Conservation (phyloP, 2,113 vertebrate genomes). For the Dasypus novemcinctus region DNA sequence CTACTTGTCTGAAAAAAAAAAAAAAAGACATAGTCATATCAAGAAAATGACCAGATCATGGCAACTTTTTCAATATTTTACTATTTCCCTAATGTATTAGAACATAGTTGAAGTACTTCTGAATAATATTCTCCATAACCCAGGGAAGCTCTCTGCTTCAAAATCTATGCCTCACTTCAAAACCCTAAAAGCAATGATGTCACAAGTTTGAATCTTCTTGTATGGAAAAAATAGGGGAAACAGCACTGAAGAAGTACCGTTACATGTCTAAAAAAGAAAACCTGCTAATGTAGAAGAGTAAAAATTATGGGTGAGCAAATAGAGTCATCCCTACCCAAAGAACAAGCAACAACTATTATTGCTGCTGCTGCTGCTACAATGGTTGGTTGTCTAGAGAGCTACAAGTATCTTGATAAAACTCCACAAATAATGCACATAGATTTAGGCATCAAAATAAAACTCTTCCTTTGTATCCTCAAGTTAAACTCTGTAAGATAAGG, state of each 20-base stretch:
- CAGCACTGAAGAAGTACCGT: neutral
- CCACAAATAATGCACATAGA: neutral
- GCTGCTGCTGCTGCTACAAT: neutral
- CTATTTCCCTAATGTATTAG: neutral
- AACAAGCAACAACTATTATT: neutral
- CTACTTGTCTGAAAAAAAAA: no score
- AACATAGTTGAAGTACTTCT: neutral
- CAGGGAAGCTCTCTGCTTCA: neutral
- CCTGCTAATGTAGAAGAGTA: neutral
- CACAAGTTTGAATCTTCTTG: neutral
- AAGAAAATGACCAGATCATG: neutral
- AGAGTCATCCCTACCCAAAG: neutral
- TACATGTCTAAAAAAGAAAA: neutral
- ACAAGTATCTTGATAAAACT: neutral
- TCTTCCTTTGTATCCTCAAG: neutral
- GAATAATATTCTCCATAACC: neutral
- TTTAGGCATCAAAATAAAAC: neutral
- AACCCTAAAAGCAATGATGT: neutral
- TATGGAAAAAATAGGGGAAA: neutral
- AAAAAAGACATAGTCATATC: no score
- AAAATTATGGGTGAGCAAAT: neutral
- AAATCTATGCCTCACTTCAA: constrained; percentile 2
- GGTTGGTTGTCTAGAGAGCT: neutral
- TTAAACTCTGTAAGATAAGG: neutral
- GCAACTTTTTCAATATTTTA: neutral